Evolutionary conservation across 2,797 vertebrate genomes (phyloP), one percentile per base, ranked within the genome.

Genomic region (Etheostoma nigrum): DNA sequence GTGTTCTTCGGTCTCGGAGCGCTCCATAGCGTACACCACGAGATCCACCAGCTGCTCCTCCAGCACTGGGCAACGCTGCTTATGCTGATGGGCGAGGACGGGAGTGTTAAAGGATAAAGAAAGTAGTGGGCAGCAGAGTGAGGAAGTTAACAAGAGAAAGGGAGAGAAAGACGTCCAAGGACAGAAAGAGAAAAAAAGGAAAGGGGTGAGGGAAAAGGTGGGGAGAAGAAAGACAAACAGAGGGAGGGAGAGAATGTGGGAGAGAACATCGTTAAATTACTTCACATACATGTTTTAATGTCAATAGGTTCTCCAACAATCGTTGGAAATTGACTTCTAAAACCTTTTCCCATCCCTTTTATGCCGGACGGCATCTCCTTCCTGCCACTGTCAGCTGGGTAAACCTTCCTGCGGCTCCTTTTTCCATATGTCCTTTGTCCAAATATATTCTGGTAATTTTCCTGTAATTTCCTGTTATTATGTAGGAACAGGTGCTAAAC

Each of bases 31-130:
- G 79, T 99, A 99, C 63, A 99, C 98, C 89, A 99, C 98, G 88
- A 99, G 96, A 93, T 99, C 98, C 93, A 99, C 98, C 94, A 99
- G 91, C 95, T 99, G 98, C 95, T 99, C 98, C 93, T 99, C 98
- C 80, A 99, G 95, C 86, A 99, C 98, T 45, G 97, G 97, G 88
- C 98, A 99, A 30, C 98, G 97, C 75, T 99, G 98, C 94, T 99
- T 99, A 87, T 99, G 97, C 98, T 99, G 96, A 90, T 92, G 94
- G 92, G 89, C 52, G 68, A 68, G 75, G 73, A 76, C 77, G 67
- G 84, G 83, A 81, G 58, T 27, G 83, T 90, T 87, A 88, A 52
- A 78, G 79, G 69, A 59, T 27, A 49, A 76, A 81, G 79, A 66
- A 68, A 76, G 79, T 7, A 65, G 61, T 14, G 36, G 58, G 72